A percentile compares a stretch with the other conserved stretches of the same genome.
Evolutionary conservation across 2,113 vertebrate species (phyloP).

Genomic region (Trichechus manatus): DNA sequence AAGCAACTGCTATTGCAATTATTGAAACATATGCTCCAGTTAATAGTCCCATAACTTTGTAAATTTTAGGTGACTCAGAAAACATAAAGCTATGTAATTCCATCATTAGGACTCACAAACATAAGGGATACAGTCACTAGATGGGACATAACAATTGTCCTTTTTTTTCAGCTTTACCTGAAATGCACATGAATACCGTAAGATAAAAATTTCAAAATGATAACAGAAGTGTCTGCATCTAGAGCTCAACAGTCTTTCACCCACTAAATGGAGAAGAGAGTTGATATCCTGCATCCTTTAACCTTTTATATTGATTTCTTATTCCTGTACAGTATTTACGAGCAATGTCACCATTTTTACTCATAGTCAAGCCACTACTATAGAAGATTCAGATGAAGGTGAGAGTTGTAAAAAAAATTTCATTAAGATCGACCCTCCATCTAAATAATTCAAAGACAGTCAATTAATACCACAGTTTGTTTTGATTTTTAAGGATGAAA

Average conservation of each 20-base stretch:
- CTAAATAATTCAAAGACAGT: conserved; percentile 76
- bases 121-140: not conserved
- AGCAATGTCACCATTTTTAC: conserved; percentile 39
- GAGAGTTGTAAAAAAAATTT: conserved; percentile 28
- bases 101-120: conserved; percentile 2
- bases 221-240: conserved; percentile 25
- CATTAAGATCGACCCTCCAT: conserved; percentile 66
- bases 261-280: not conserved
- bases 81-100: conserved; percentile 5
- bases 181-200: conserved; percentile 15
- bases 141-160: not conserved
- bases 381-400: not conserved
- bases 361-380: conserved; percentile 18
- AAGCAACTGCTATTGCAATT: not conserved
- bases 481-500: conserved; percentile 77
- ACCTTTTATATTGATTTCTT: conserved; percentile 1
- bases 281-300: not conserved
- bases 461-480: conserved; percentile 73
- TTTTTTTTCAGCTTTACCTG: not conserved
- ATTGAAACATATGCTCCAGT: not conserved
- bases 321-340: not conserved
- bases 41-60: not conserved
- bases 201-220: conserved; percentile 22
- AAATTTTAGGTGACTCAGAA: conserved; percentile 3
- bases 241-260: not conserved